Base-by-base conservation (phyloP, 1,140 invertebrate species). In the Calephelis virginiensis region DNA sequence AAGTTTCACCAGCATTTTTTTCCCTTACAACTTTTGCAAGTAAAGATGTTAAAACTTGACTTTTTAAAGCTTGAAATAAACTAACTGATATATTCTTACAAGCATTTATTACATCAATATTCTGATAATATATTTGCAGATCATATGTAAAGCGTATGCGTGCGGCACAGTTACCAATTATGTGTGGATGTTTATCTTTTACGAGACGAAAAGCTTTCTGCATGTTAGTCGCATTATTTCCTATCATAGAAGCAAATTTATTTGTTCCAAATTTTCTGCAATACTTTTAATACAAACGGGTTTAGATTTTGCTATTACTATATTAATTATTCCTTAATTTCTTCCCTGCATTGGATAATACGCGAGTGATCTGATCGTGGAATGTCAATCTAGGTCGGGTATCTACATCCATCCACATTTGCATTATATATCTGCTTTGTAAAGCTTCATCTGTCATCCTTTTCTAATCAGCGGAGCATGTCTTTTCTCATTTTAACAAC, bases 271-370 rank as follows among this genome's bases (percentile, higher is more conserved):
- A 49, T 49, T 49, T 10, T 12, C n/a, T 12, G 14, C 48, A 49
- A 49, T 13, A 49, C 48, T 0, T 49, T 49, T n/a, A 13, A n/a
- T 6, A n/a, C 47, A n/a, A 6, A 10, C 13, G n/a, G 6, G 47
- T 49, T 10, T 12, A 5, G 11, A n/a, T 11, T 48, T 48, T 8
- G 46, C 46, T 48, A 48, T 48, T 48, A 48, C 10, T 12, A 48
- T 48, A 48, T 48, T 48, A 48, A 48, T 48, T 12, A 48, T 48
- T 48, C 46, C 46, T 48, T 48, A 10, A 48, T 48, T 48, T n/a
- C n/a, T n/a, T n/a, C n/a, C n/a, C n/a, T n/a, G n/a, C n/a, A n/a
- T n/a, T n/a, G n/a, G n/a, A n/a, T n/a, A n/a, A n/a, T n/a, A n/a
- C n/a, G n/a, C n/a, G n/a, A n/a, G n/a, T n/a, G n/a, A n/a, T n/a